Evolutionary conservation across 2,113 vertebrate species (phyloP).

Genomic region (Aegypius monachus): DNA sequence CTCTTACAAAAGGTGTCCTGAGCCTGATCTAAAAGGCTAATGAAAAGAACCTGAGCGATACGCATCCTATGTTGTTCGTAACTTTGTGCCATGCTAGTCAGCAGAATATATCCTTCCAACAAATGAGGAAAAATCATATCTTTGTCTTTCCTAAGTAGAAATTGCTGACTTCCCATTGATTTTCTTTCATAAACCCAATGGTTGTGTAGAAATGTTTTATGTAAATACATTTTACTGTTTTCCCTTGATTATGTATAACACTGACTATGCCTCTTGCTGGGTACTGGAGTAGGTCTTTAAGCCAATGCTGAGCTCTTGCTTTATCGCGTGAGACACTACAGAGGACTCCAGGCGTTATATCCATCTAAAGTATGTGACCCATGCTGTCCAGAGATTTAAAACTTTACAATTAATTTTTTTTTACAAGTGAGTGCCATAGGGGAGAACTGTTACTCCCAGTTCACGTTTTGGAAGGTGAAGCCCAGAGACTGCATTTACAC

Average conservation of each 20-base stretch:
- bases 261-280: background rate
- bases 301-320: background rate
- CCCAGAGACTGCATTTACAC: background rate
- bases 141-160: background rate
- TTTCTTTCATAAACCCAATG: background rate
- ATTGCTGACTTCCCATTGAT: background rate
- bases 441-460: background rate
- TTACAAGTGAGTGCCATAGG: background rate
- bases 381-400: background rate
- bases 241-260: background rate
- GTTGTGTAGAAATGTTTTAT: background rate
- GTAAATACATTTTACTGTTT: background rate
- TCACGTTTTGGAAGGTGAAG: background rate
- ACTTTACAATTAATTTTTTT: background rate
- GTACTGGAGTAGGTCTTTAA: background rate
- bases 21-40: background rate
- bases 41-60: background rate
- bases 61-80: accelerated
- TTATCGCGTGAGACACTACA: background rate
- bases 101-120: background rate
- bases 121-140: background rate
- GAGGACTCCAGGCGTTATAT: background rate
- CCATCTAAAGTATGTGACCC: background rate
- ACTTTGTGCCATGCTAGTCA: background rate
- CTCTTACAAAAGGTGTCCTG: too few species aligned